Evolutionary conservation across 2,797 vertebrate species (phyloP), one percentile per base, ranked within the genome.

Genomic region (Saxicola maurus): DNA sequence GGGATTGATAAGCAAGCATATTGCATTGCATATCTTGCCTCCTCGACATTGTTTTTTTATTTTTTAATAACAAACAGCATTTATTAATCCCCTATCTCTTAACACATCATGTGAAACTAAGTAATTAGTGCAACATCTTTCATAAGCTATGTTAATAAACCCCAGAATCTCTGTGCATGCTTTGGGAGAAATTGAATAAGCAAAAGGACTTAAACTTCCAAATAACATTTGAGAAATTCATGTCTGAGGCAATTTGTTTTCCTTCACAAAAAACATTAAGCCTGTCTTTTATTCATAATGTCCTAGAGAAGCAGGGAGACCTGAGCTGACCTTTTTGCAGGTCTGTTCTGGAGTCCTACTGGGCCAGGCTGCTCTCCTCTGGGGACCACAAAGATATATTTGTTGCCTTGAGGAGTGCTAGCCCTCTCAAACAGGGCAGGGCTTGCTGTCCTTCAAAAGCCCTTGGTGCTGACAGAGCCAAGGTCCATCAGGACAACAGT

Each of bases 101-200:
- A 67, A 69, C 25, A 40, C 8, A 62, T 38, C 52, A 19, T 9
- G 17, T 61, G 27, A 48, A 83, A 46, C 37, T 40, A 82, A 40
- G 12, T 24, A 94, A 91, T 93, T 91, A 94, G 42, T 21, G 4
- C 17, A 53, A 27, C 17, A 76, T 43, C 12, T 86, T 92, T 91
- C 67, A 88, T 60, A 82, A 88, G 17, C 37, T 73, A 24, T 33
- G 17, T 79, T 87, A 93, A 83, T 79, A 91, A 91, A 82, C 6
- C 4, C 49, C 49, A 28, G 12, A 5, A n/a, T 52, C 27, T 81
- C 33, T 66, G 8, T 66, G 45, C 4, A 25, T 16, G 8, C 14
- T 72, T 52, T 76, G 45, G 37, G 60, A 86, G 23, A 87, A 81
- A 79, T 75, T 89, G 51, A 93, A 72, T 66, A 72, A 73, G 7